Evolutionary conservation across 53 echinoderm and acorn worm genomes (phyloP), one percentile per base, ranked within the genome.

Genomic region (Patiria pectinifera): DNA sequence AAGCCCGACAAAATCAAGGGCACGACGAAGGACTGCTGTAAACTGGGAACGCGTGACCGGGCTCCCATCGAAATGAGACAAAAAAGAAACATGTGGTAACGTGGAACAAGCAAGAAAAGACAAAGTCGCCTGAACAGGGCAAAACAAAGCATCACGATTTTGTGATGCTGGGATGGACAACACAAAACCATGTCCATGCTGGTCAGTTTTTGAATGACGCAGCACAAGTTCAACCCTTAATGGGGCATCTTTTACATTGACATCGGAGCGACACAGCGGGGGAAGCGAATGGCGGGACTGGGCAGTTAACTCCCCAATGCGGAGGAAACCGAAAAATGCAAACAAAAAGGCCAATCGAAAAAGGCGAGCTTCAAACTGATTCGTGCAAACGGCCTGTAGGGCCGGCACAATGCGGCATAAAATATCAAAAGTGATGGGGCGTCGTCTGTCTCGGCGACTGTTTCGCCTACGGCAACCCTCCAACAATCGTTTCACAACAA

Each of bases 291-390:
- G 6, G 9, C 21, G 79, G 6, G 79, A 45, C 43, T 15, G 12
- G 2, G 79, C 79, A 45, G 86, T 86, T 44, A 91, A 69, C 66
- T 91, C 91, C 15, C 83, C 91, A 12, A 82, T 49, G 11, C 91
- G 82, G 3, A 91, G 47, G 22, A 91, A 83, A 21, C 91, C 82
- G 46, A 48, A 76, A 70, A 91, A 91, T 13, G 83, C 83, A 11
- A 83, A 18, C 3, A 91, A 48, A 43, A 62, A 91, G 63, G 82
- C 81, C 45, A 78, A 60, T 45, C 24, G 43, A 26, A 79, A 80
- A 78, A 90, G 59, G 4, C 22, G 45, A 25, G 78, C 45, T 8
- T 91, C n/a, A 35, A 43, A 91, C 26, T 61, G 14, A 62, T 16
- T 91, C 9, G 8, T 4, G 18, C 85, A 83, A 84, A 92, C 66